These are phyloP conservation scores for Panonychus citri DNA, from an alignment of 1,140 invertebrate genomes.

Conservation along the genomic window DNA sequence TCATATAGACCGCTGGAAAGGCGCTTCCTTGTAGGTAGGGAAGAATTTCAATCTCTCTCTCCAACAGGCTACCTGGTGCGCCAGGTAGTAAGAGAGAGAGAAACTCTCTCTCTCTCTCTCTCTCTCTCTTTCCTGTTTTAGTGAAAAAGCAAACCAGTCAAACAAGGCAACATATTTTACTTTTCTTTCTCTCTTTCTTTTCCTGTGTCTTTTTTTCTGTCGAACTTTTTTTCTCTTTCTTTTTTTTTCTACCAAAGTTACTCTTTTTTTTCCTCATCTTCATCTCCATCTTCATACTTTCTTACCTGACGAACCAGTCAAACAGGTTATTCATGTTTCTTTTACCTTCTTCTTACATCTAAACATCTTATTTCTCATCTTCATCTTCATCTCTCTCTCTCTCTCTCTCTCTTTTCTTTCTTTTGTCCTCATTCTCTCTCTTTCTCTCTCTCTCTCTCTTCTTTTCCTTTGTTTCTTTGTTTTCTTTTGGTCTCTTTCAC, in stretches of 20 bases:
- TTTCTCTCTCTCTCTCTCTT: background rate
- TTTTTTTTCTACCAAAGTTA: background rate
- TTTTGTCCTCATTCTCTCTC: background rate
- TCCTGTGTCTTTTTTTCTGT: background rate
- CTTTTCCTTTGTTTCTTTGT: background rate
- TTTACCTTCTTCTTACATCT: background rate
- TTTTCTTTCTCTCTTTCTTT: too few relatives aligned
- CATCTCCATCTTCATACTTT: slow-evolving; percentile 1
- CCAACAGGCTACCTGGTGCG: too few relatives aligned
- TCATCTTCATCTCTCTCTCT: background rate
- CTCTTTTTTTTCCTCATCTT: background rate
- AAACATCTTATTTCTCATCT: background rate
- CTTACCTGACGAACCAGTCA: background rate
- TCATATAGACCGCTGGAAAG: too few relatives aligned
- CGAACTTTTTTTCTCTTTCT: background rate
- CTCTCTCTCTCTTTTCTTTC: background rate
- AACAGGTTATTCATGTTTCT: background rate
- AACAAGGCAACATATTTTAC: background rate
- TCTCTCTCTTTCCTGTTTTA: background rate
- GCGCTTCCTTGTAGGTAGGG: too few relatives aligned
- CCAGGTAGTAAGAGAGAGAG: too few relatives aligned
- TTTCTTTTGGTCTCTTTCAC: background rate
- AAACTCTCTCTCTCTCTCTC: background rate
- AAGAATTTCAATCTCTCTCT: too few relatives aligned
- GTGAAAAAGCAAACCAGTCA: background rate